Evolutionary conservation across 2,888 invertebrate genomes (phyloP).

Genomic region (Drosophila tanythrix): DNA sequence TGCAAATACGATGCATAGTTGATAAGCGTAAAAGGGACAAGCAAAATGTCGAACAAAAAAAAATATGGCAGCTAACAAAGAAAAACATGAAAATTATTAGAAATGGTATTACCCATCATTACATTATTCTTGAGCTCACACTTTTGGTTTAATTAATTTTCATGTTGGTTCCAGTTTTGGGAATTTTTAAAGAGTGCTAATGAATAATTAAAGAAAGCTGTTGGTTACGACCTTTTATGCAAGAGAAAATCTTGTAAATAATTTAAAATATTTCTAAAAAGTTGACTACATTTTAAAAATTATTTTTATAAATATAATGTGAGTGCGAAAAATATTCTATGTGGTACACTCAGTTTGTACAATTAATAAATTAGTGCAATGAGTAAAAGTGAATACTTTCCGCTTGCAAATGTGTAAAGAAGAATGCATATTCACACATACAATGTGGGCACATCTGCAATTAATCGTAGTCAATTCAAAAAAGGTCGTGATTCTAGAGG

Average conservation of each 20-base stretch:
- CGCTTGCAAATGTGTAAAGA: slow-evolving; percentile 30
- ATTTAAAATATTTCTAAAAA: neutral
- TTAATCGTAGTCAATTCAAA: slow-evolving; percentile 48
- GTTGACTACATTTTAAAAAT: neutral
- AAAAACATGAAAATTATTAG: slow-evolving; percentile 28
- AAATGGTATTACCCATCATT: slow-evolving; percentile 22
- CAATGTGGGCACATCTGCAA: slow-evolving; percentile 27
- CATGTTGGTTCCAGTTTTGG: neutral
- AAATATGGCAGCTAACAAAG: neutral
- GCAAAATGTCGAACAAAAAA: slow-evolving; percentile 6
- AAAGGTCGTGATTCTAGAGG: slow-evolving; percentile 7
- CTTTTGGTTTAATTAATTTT: slow-evolving; percentile 29
- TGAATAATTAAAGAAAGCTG: slow-evolving; percentile 3
- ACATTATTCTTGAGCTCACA: slow-evolving; percentile 18
- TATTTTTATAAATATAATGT: neutral
- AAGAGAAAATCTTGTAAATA: neutral
- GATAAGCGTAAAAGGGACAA: slow-evolving; percentile 45
- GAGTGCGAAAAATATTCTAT: neutral
- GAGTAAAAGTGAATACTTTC: slow-evolving; percentile 46
- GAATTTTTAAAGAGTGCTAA: neutral
- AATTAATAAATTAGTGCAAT: slow-evolving; percentile 21
- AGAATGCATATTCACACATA: neutral
- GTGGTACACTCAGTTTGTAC: slow-evolving; percentile 3
- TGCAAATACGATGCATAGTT: slow-evolving; percentile 36
- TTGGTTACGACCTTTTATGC: neutral